Percentiles rank a stretch among this genome's conserved stretches.
phyloP scores from a whole-genome alignment of 2,888 invertebrate genomes.

The Synanthedon myopaeformis region DNA sequence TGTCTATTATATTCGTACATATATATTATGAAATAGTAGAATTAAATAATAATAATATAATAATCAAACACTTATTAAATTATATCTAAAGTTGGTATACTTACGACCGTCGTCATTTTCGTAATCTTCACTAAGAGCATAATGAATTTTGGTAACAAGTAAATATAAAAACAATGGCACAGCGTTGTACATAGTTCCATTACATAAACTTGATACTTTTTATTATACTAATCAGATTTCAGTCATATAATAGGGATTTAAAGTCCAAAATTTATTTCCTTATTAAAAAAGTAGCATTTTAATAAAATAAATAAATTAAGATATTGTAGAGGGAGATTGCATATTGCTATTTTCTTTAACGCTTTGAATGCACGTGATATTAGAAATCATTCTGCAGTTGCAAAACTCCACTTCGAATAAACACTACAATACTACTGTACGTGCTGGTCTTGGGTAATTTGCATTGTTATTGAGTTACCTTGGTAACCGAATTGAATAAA shows the following conservation, averaged over 20 bases:
- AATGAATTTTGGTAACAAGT: conserved; percentile 14
- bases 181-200: conserved; percentile 18
- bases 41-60: too few relatives aligned
- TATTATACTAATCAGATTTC: neutral
- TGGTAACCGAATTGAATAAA: conserved; percentile 56
- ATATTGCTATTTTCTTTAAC: neutral
- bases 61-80: too few relatives aligned
- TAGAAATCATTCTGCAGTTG: too few relatives aligned
- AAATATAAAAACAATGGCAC: conserved; percentile 15
- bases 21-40: too few relatives aligned
- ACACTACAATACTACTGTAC: conserved; percentile 32
- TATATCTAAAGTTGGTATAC: conserved; percentile 7
- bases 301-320: too few relatives aligned
- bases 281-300: too few relatives aligned
- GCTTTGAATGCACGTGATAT: neutral
- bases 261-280: neutral
- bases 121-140: conserved; percentile 27
- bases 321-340: too few relatives aligned
- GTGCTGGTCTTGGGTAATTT: conserved; percentile 5
- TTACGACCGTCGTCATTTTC: conserved; percentile 43
- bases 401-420: conserved; percentile 1
- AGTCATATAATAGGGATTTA: neutral
- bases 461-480: conserved; percentile 45
- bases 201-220: neutral
- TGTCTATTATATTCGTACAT: too few relatives aligned